A percentile compares a stretch with the other conserved stretches of the same genome.
phyloP scores from a whole-genome alignment of 2,113 vertebrate genomes.

The Corythornis vintsioides region DNA sequence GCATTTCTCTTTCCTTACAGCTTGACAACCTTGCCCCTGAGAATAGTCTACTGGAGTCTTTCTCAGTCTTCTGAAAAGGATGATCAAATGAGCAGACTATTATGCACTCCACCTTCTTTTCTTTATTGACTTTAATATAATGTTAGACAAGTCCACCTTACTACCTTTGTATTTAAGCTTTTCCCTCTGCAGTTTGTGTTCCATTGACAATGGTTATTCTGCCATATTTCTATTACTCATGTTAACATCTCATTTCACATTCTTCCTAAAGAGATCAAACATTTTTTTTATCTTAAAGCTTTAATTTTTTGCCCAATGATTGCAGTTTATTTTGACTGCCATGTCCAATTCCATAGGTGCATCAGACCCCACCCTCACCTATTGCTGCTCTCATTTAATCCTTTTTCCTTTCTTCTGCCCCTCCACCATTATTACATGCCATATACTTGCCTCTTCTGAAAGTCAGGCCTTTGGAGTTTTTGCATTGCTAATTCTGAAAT shows the following conservation, averaged over 20 bases:
- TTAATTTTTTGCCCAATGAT: neutral
- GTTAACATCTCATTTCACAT: neutral
- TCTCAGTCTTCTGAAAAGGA: neutral
- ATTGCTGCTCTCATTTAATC: neutral
- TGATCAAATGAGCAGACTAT: neutral
- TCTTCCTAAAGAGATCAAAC: neutral
- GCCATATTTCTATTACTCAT: neutral
- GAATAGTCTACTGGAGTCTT: neutral
- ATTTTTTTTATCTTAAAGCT: neutral
- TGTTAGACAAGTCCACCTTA: neutral
- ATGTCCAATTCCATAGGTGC: neutral
- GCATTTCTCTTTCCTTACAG: neutral
- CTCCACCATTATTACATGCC: neutral
- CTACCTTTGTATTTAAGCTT: neutral
- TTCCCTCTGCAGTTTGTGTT: neutral
- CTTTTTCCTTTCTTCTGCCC: neutral
- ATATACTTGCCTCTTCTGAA: neutral
- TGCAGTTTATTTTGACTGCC: neutral
- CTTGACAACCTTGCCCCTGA: neutral
- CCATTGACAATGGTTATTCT: neutral
- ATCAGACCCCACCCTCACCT: neutral
- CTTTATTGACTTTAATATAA: neutral
- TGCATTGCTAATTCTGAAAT: neutral
- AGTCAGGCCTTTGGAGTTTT: neutral
- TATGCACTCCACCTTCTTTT: neutral